Conservation (phyloP, 2,888 invertebrate genomes). For the Smittia aterrima region DNA sequence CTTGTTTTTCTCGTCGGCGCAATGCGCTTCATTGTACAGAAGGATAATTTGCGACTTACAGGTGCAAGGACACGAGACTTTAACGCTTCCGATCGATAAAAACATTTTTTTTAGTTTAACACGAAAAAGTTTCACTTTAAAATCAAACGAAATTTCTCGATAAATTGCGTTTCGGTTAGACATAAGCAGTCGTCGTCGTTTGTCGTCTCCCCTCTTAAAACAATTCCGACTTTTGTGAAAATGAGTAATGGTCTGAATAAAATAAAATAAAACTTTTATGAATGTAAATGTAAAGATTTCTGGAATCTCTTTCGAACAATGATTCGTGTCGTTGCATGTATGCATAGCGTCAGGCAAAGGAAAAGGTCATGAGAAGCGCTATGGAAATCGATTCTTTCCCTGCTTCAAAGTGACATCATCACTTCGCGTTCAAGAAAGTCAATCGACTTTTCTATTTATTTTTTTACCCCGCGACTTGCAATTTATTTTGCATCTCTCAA, state of each 20-base stretch:
- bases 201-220: neutral
- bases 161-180: neutral
- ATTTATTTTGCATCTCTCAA: neutral
- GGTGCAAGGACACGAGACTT: neutral
- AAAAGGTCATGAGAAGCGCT: slow-evolving; percentile 20
- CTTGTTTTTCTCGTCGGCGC: neutral
- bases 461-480: too few relatives aligned
- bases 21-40: neutral
- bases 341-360: neutral
- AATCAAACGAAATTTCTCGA: neutral
- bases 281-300: slow-evolving; percentile 10
- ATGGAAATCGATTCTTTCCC: neutral
- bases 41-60: neutral
- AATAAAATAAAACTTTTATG: neutral
- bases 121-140: too few relatives aligned
- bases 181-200: neutral
- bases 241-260: neutral
- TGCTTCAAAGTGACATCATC: neutral
- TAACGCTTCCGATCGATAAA: neutral
- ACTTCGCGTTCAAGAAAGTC: neutral
- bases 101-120: too few relatives aligned
- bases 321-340: neutral
- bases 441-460: neutral
- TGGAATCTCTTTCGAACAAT: neutral
- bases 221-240: neutral